Base-by-base conservation (phyloP, 2,113 vertebrate species). In the Ceuthmochares aereus region DNA sequence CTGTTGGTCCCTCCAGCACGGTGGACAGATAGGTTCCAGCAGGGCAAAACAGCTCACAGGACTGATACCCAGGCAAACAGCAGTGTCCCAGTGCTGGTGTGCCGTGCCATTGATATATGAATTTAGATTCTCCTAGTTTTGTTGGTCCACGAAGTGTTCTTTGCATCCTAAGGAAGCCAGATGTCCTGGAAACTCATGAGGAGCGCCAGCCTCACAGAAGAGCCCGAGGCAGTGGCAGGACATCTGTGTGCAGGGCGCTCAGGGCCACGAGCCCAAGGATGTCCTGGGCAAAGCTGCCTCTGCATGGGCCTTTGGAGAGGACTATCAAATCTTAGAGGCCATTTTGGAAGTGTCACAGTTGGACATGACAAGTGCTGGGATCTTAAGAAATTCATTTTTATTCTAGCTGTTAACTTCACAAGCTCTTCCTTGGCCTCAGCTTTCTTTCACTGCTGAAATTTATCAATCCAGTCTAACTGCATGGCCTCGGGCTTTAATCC, bases 81-180 rank as follows among this genome's bases (percentile, higher is more conserved):
- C 69, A 0, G 34, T 4, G 2, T 64, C 62, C 29, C 4, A 0
- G 36, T 59, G 69, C 40, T 76, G 52, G 51, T 0, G 0, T 9
- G 36, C 40, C 58, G 2, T 4, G 60, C 52, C 66, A 47, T 82
- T 12, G 14, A 43, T 36, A 75, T n/a, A 81, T 10, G 81, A 84
- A 81, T 45, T 89, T 84, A 4, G 6, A 29, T 74, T 75, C 60
- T 84, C 52, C 74, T 40, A 12, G 40, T 45, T 63, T 45, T 45
- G 43, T 45, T 47, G 47, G 29, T 34, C 40, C 14, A 1, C 12
- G 23, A 87, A 69, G 36, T n/a, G 54, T 37, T 88, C 43, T 45
- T 83, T 78, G 34, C 34, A 87, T 37, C 52, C 49, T 29, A 60
- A 87, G 69, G 52, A 87, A 85, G 27, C 11, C 73, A 40, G 73